Evolutionary conservation across 1,140 invertebrate genomes (phyloP), one percentile per base, ranked within the genome.

Genomic region (Brachionus plicatilis): DNA sequence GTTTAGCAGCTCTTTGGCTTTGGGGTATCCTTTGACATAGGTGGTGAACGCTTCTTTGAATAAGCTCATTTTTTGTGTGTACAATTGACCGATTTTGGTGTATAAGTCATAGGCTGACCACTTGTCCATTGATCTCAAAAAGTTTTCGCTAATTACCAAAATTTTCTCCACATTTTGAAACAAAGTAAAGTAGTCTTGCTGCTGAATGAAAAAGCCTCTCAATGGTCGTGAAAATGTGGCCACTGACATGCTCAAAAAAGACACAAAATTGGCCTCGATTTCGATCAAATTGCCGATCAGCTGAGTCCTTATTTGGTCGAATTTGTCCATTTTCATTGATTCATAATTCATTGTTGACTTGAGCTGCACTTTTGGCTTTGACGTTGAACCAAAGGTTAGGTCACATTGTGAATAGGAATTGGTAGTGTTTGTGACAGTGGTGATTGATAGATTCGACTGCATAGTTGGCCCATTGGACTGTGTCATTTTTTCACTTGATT

Each of bases 111-210:
- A 82, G 2, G 79, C 53, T 11, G 79, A 82, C 79, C 79, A 82
- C 33, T 82, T 82, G 33, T 82, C 79, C 79, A 82, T 82, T 41
- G 79, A 82, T 7, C 79, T 11, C 37, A 68, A 82, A 68, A 82
- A 82, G 53, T 68, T 82, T 56, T 82, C 79, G 20, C 79, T 82
- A 2, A 82, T 82, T 0, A 82, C n/a, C 20, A 82, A 37, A 11
- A 82, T 82, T 47, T 82, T 82, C 33, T 82, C 79, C 2, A 82
- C 37, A 27, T 82, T 82, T 47, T 82, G 79, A 68, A 82, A 82
- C 27, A 82, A 41, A 37, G 53, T 68, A 37, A 82, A 82, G 65
- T 82, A 82, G 53, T 82, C 79, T 68, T 82, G 79, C 65, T 82
- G 79, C 41, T 82, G 53, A 47, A 82, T 60, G 53, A 82, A 82